Evolutionary conservation across 1,140 invertebrate species (phyloP).

Genomic region (Pseudomyrmex concolor): DNA sequence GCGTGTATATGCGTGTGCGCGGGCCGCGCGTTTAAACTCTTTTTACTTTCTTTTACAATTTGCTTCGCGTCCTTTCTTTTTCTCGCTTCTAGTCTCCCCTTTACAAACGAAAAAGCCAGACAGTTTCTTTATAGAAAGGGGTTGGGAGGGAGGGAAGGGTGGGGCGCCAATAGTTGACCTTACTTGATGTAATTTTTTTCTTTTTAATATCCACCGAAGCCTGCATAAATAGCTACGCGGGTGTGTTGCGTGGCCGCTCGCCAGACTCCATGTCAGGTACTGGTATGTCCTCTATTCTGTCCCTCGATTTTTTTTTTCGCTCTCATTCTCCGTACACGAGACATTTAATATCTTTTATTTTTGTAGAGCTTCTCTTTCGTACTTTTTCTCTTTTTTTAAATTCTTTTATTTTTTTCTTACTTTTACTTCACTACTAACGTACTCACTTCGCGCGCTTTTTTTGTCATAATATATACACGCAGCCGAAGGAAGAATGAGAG

Average conservation of each 20-base stretch:
- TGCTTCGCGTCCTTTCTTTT: conserved; percentile 59
- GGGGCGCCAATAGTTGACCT: conserved; percentile 75
- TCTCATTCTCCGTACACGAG: conserved; percentile 66
- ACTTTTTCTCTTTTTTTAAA: background rate
- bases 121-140: conserved; percentile 66
- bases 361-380: conserved; percentile 20
- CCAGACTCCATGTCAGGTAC: conserved; percentile 91
- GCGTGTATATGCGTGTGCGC: conserved; percentile 31
- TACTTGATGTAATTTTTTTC: conserved; percentile 84
- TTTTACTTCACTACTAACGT: background rate
- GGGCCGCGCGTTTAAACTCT: conserved; percentile 22
- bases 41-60: conserved; percentile 58
- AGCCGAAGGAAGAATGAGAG: conserved; percentile 60
- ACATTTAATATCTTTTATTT: conserved; percentile 12
- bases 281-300: conserved; percentile 84
- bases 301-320: conserved; percentile 65
- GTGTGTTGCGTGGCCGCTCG: conserved; percentile 90
- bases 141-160: conserved; percentile 57
- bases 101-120: conserved; percentile 56
- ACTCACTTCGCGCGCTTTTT: conserved; percentile 13
- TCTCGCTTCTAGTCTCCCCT: conserved; percentile 69
- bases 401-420: no score
- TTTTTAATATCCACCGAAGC: conserved; percentile 86
- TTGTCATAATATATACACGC: conserved; percentile 4
- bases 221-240: conserved; percentile 90